Evolutionary conservation across 1,140 invertebrate species (phyloP), one percentile per base, ranked within the genome.

Genomic region (Drosophila burlai): DNA sequence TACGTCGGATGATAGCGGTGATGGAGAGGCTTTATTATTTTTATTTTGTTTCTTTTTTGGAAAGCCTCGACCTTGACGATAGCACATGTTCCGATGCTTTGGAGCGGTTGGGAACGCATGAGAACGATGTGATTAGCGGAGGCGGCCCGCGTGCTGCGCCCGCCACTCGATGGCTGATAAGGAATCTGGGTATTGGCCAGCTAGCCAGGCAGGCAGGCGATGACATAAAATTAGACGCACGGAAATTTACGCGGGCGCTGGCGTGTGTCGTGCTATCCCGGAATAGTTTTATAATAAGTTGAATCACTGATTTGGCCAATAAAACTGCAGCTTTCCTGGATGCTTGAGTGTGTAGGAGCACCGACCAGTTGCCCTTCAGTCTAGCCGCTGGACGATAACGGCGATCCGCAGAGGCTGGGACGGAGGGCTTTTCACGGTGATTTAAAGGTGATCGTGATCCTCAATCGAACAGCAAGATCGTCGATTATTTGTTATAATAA

Each of bases 371-470:
- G 62, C 61, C 74, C 75, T 77, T 77, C 54, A 73, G 73, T 46
- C 55, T 31, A 50, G 52, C 26, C 29, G 62, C 21, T 63, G 63
- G 13, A 38, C 15, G 77, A 78, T 79, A 64, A 66, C 45, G 24
- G 34, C 15, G 2, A 40, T 11, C 0, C 54, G 15, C 36, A 24
- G 36, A 43, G 38, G 46, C 64, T 38, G 24, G 18, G 26, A 15
- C 46, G 45, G 38, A 31, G n/a, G 26, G 49, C 3, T 67, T 85
- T 89, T 87, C 74, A 89, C 84, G 84, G 84, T 87, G 75, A 89
- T 54, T 90, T 90, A 91, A 90, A 90, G 86, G 86, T 90, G 86
- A 91, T 64, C 50, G 86, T 90, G 86, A 91, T 64, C 47, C 54
- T 21, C 38, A 67, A 67, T 76, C 76, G 21, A 43, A 24, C 9